These are phyloP conservation scores for Sebastes fasciatus DNA, from an alignment of 2,113 vertebrate species.

Conservation along the genomic window DNA sequence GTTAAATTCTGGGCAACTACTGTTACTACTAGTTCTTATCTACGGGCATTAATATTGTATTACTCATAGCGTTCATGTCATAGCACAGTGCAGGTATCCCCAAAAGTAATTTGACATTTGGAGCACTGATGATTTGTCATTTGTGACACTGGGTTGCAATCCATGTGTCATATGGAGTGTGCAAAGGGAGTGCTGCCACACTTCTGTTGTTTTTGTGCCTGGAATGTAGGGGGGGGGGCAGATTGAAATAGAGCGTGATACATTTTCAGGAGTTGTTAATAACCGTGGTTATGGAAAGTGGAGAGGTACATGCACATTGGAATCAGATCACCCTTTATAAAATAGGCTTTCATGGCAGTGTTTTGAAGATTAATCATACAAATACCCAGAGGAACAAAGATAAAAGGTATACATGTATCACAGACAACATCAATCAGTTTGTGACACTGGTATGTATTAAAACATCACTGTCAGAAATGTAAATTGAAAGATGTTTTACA, in stretches of 20 bases:
- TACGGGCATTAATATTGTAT: neutral
- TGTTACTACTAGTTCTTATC: neutral
- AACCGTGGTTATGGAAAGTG: neutral
- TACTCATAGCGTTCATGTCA: neutral
- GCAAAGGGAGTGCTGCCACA: conserved; percentile 5
- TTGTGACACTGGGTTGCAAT: neutral
- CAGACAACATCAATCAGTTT: neutral
- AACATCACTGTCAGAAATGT: neutral
- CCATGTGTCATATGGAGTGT: neutral
- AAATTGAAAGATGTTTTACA: neutral
- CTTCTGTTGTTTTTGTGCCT: conserved; percentile 12
- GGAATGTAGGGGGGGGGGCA: neutral
- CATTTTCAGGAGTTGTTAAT: neutral
- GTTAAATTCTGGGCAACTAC: neutral
- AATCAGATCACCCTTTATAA: neutral
- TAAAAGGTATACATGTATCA: neutral
- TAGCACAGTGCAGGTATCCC: neutral
- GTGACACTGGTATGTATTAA: neutral
- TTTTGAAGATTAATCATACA: neutral
- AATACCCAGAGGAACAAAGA: neutral
- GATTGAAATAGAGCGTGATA: neutral
- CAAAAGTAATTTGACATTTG: conserved; percentile 11
- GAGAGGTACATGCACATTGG: neutral
- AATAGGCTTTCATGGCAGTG: neutral
- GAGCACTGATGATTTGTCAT: neutral